These are phyloP conservation scores for Gallinago solitaria DNA, from an alignment of 2,797 vertebrate species.

Conservation along the genomic window DNA sequence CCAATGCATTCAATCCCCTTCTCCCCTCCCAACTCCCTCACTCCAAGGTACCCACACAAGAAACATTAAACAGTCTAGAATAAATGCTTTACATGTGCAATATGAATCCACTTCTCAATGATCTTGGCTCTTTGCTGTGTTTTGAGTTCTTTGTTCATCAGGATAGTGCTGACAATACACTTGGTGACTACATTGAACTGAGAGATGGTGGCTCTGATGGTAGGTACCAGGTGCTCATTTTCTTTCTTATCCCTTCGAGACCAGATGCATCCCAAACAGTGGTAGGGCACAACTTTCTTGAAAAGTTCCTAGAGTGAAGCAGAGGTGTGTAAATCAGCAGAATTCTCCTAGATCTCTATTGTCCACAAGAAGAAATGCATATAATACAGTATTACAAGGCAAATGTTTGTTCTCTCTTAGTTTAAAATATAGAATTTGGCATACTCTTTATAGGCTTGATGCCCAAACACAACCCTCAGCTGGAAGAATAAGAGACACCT, in stretches of 20 bases:
- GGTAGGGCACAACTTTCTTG: conserved; percentile 92
- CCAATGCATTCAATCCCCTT: neutral
- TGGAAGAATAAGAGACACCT: neutral
- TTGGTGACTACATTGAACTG: conserved; percentile 76
- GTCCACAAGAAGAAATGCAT: neutral
- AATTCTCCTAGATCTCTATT: neutral
- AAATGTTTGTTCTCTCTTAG: neutral
- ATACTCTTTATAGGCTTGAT: neutral
- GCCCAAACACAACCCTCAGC: neutral
- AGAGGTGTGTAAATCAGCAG: neutral
- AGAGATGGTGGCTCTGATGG: conserved; percentile 91
- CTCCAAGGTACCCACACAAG: neutral
- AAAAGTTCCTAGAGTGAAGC: conserved; percentile 85
- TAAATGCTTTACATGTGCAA: conserved; percentile 84
- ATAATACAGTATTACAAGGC: neutral
- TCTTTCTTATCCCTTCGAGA: conserved; percentile 92
- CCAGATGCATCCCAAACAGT: conserved; percentile 95
- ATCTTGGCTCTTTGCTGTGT: conserved; percentile 88
- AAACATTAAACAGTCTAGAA: neutral
- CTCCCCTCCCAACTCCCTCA: neutral
- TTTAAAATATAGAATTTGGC: neutral
- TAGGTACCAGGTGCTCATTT: conserved; percentile 88
- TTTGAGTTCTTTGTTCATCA: conserved; percentile 84
- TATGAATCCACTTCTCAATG: conserved; percentile 95
- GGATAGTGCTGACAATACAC: conserved; percentile 90